Base-by-base conservation (phyloP, 2,797 vertebrate species). In the Xenops minutus region DNA sequence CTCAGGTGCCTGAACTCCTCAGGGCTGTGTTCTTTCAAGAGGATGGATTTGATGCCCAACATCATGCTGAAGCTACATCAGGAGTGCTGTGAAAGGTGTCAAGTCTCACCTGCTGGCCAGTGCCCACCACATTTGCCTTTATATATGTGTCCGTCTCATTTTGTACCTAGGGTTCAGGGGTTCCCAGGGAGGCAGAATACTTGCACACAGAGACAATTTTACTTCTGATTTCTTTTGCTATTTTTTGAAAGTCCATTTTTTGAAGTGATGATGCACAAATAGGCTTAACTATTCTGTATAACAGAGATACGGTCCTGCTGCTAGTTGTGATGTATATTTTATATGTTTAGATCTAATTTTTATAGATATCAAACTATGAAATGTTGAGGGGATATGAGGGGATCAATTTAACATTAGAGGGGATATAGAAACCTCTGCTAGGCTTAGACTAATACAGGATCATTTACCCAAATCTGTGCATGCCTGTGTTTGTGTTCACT, bases 401-500 rank as follows among this genome's bases (percentile, higher is more conserved):
- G 24, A 44, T 54, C 12, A 27, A 17, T 52, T 69, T 23, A 26
- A 30, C 10, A 2, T 10, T 23, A 17, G 39, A 32, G 43, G 22
- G 36, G 13, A 24, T 46, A n/a, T 3, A 36, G n/a, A 49, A 77
- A 19, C 8, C 14, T 66, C 34, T 39, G 21, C 27, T 22, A 22
- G 8, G 6, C 52, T 84, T 11, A 12, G 13, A 10, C 10, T 27
- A 26, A 37, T 27, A 34, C 12, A 55, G 26, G 9, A 1, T 26
- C 19, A 2, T 43, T 81, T 64, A 15, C 23, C 4, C 30, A 44
- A 64, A 72, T 54, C 23, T 49, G 4, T 0, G 0, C 8, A 1
- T 37, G 14, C 11, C 15, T 20, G 4, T 8, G 36, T 41, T 48
- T 0, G 0, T n/a, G 7, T 48, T 63, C 15, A 2, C 22, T 29